Evolutionary conservation across 2,888 invertebrate genomes (phyloP).

Genomic region (Morpho helenor): DNA sequence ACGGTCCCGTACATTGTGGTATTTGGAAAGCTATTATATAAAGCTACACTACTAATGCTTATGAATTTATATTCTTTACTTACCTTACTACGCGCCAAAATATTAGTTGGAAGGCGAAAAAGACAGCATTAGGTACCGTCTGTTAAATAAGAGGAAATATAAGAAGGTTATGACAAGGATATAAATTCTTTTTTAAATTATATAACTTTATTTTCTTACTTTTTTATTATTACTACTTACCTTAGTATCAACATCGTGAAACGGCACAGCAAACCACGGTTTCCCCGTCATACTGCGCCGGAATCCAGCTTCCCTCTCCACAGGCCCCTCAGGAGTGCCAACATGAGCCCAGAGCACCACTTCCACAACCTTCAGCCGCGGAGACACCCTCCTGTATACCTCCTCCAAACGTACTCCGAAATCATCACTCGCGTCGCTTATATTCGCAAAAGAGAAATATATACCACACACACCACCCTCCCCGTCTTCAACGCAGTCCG

Average conservation of each 20-base stretch:
- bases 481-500: slow-evolving; percentile 67
- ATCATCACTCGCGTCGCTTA: slow-evolving; percentile 83
- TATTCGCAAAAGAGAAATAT: slow-evolving; percentile 85
- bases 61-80: too few species aligned
- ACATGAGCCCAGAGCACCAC: slow-evolving; percentile 84
- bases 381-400: slow-evolving; percentile 72
- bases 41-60: too few species aligned
- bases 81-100: too few species aligned
- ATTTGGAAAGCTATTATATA: too few species aligned
- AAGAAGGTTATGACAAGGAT: too few species aligned
- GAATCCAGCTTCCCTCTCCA: slow-evolving; percentile 83
- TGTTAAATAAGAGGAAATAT: too few species aligned
- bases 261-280: slow-evolving; percentile 86
- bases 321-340: slow-evolving; percentile 78
- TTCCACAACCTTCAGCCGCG: slow-evolving; percentile 81
- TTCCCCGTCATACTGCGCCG: slow-evolving; percentile 80
- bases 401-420: slow-evolving; percentile 82
- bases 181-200: too few species aligned
- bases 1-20: too few species aligned
- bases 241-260: slow-evolving; percentile 85
- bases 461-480: slow-evolving; percentile 80
- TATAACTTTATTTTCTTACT: not conserved
- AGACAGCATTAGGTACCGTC: too few species aligned
- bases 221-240: slow-evolving; percentile 43
- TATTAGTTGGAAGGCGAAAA: too few species aligned